phyloP scores from a whole-genome alignment of 2,888 invertebrate genomes.

The Aleiodes leptofemur region DNA sequence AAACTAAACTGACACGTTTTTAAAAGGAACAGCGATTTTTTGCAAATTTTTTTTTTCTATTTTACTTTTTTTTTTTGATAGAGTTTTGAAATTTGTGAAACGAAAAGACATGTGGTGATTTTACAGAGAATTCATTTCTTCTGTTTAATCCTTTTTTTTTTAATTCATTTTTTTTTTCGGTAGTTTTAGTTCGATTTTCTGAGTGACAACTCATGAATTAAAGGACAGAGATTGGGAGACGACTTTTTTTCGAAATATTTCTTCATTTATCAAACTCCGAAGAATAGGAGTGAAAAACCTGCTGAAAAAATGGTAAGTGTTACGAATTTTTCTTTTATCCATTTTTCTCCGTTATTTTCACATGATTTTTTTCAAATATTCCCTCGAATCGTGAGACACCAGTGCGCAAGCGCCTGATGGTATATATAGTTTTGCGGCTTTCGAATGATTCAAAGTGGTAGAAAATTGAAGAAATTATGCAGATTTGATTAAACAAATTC shows the following conservation, averaged over 20 bases:
- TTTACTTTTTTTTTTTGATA: conserved; percentile 4
- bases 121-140: neutral
- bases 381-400: neutral
- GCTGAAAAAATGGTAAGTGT: conserved; percentile 25
- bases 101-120: conserved; percentile 35
- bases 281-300: neutral
- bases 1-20: conserved; percentile 34
- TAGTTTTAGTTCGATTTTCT: conserved; percentile 5
- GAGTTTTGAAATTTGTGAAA: conserved; percentile 45
- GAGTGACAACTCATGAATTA: neutral
- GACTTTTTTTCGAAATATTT: neutral
- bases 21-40: conserved; percentile 1
- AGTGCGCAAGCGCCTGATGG: conserved; percentile 1
- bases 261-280: neutral
- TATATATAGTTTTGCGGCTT: neutral
- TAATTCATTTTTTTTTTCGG: neutral
- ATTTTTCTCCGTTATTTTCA: conserved; percentile 14
- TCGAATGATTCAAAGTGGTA: neutral
- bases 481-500: conserved; percentile 18
- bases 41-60: conserved; percentile 21
- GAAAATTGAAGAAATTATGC: conserved; percentile 16
- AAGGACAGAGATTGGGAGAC: neutral
- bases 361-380: conserved; percentile 10
- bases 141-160: neutral
- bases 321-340: neutral